Evolutionary conservation across 1,140 invertebrate species (phyloP).

Genomic region (Leucophenga varia): DNA sequence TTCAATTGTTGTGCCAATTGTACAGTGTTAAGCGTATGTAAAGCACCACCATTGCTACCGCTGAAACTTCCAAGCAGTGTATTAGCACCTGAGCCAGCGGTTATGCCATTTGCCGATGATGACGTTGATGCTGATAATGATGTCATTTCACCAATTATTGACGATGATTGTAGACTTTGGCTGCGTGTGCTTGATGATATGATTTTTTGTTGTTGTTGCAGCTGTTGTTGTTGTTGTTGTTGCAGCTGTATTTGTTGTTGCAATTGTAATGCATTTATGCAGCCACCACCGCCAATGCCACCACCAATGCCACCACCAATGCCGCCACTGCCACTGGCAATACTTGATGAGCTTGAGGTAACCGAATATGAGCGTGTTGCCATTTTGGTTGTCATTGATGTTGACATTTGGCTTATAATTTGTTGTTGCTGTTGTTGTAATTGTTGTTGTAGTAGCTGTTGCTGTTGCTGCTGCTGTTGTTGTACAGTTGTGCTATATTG

Average conservation of each 20-base stretch:
- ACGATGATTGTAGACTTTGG: slow-evolving; percentile 51
- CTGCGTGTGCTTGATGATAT: slow-evolving; percentile 46
- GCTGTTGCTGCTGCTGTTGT: slow-evolving; percentile 6
- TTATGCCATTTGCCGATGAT: slow-evolving; percentile 5
- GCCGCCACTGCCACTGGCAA: slow-evolving; percentile 13
- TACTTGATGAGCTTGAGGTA: slow-evolving; percentile 26
- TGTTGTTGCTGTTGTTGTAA: slow-evolving; percentile 7
- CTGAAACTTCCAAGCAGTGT: not conserved
- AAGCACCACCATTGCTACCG: slow-evolving; percentile 17
- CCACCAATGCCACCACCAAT: slow-evolving; percentile 1
- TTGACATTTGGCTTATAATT: slow-evolving; percentile 15
- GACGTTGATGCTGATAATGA: not conserved
- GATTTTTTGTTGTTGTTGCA: slow-evolving; percentile 33
- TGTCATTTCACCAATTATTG: slow-evolving; percentile 30
- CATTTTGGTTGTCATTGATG: slow-evolving; percentile 32
- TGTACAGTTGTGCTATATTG: too few species aligned
- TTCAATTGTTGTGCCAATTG: slow-evolving; percentile 44
- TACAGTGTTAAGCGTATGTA: not conserved
- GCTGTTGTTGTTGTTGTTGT: slow-evolving; percentile 5
- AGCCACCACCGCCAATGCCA: slow-evolving; percentile 5
- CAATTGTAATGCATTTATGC: slow-evolving; percentile 6
- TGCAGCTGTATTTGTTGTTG: slow-evolving; percentile 9
- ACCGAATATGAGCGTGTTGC: slow-evolving; percentile 44
- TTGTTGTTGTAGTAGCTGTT: slow-evolving; percentile 10
- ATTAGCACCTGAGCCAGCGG: too few species aligned